Evolutionary conservation across 2,113 vertebrate genomes (phyloP).

Genomic region (Indicator indicator): DNA sequence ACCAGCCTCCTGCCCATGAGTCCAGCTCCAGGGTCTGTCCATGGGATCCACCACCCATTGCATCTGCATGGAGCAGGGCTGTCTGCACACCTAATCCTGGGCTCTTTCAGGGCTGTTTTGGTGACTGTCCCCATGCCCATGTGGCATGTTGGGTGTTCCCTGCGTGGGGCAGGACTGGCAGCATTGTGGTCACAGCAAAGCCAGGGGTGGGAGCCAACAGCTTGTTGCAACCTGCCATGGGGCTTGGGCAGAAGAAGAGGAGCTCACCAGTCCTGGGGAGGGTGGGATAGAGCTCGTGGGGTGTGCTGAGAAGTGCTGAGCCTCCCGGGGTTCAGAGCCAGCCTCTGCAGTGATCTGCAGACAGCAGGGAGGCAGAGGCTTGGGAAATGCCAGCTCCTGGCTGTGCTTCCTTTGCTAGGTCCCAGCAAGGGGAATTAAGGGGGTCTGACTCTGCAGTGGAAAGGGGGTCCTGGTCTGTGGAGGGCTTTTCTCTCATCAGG

Average conservation of each 20-base stretch:
- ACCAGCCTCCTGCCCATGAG: not conserved
- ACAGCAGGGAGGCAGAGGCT: not conserved
- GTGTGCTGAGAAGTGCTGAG: not conserved
- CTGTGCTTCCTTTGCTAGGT: not conserved
- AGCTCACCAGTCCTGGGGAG: rapidly evolving
- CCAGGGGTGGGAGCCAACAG: not conserved
- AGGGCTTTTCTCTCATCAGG: not conserved
- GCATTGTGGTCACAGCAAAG: rapidly evolving
- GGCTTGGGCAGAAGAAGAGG: not conserved
- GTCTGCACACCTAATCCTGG: not conserved
- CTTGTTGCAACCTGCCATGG: not conserved
- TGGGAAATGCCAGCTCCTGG: not conserved
- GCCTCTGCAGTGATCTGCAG: not conserved
- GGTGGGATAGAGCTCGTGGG: not conserved
- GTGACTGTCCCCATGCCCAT: not conserved
- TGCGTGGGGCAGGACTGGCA: rapidly evolving
- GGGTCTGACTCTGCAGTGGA: rapidly evolving
- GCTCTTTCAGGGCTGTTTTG: rapidly evolving
- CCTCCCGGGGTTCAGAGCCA: not conserved
- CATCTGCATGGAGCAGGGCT: too few relatives aligned
- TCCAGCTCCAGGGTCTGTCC: not conserved
- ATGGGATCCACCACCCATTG: not conserved
- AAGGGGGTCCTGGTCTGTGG: rapidly evolving
- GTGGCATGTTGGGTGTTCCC: not conserved
- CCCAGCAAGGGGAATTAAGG: not conserved